Evolutionary conservation across 2,797 vertebrate species (phyloP).

Genomic region (Pristis pectinata): DNA sequence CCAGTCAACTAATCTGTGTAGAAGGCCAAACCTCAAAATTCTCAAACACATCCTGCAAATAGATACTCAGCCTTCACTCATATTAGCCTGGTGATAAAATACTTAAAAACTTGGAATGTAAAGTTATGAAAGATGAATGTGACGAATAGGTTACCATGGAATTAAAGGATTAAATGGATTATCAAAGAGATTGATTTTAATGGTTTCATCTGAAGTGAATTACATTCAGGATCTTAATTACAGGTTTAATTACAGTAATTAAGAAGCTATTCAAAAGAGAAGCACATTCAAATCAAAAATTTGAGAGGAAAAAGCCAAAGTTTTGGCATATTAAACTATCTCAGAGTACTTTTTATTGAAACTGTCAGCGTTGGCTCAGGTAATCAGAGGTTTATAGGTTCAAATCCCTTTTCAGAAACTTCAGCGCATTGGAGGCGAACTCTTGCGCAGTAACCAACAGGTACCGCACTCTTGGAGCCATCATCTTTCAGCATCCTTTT

Average conservation of each 20-base stretch:
- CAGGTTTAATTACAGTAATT: neutral
- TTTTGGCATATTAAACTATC: neutral
- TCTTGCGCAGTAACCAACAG: no score
- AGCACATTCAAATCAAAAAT: neutral
- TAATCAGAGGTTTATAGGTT: no score
- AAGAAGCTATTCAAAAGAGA: constrained; percentile 11
- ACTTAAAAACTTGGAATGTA: neutral
- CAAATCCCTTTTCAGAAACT: no score
- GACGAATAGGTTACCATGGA: neutral
- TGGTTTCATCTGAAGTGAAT: neutral
- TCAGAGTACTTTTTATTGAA: neutral
- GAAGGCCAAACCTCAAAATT: neutral
- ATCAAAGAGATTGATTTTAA: neutral
- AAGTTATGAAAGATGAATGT: neutral
- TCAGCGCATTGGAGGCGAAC: no score
- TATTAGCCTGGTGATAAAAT: neutral
- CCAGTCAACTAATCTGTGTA: neutral
- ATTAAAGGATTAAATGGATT: constrained; percentile 20
- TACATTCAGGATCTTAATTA: neutral
- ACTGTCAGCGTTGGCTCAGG: no score
- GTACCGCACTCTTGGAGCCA: no score
- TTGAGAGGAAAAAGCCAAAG: neutral
- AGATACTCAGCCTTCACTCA: neutral
- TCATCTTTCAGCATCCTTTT: no score
- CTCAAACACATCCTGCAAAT: neutral